These are phyloP conservation scores for Aphaenogaster rudis DNA, from an alignment of 1,140 invertebrate genomes.

Conservation along the genomic window DNA sequence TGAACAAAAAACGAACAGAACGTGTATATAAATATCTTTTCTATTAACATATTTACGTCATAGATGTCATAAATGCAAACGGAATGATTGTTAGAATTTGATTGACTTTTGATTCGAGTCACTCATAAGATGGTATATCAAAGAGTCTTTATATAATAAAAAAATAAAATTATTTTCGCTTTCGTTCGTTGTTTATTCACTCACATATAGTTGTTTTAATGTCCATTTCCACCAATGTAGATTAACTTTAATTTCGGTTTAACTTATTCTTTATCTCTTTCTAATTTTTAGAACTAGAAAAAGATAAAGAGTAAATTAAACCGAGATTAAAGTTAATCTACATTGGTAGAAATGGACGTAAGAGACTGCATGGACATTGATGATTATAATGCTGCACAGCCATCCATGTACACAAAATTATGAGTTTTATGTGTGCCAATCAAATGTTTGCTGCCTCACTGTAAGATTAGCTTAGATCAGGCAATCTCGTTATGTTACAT, in stretches of 20 bases:
- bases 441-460: background rate
- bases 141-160: background rate
- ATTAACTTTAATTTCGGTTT: too few species aligned
- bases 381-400: background rate
- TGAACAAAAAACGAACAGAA: constrained; percentile 5
- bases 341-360: too few species aligned
- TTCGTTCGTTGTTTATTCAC: background rate
- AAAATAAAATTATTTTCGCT: background rate
- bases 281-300: too few species aligned
- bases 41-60: background rate
- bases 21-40: background rate
- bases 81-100: background rate
- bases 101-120: background rate
- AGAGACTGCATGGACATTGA: background rate
- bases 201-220: background rate
- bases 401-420: constrained; percentile 22
- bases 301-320: too few species aligned
- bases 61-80: background rate
- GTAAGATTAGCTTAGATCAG: background rate
- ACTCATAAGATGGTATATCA: background rate
- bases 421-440: background rate
- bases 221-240: too few species aligned
- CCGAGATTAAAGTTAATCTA: too few species aligned
- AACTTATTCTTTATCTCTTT: too few species aligned
- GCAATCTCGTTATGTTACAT: constrained; percentile 19